Evolutionary conservation across 2,113 vertebrate species (phyloP), one percentile per base, ranked within the genome.

Genomic region (Bubalus kerabau): DNA sequence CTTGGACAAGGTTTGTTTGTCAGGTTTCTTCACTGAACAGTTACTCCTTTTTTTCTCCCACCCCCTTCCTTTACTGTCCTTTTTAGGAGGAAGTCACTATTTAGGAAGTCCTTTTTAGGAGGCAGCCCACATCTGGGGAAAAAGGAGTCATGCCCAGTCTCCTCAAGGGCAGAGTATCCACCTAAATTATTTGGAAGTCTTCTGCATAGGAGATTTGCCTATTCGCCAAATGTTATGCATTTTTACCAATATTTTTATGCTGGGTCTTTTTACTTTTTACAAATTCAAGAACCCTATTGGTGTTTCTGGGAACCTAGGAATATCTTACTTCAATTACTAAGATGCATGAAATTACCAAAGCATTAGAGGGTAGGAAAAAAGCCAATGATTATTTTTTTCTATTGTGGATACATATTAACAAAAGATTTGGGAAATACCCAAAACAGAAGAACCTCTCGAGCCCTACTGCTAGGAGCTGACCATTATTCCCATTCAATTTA

Each of bases 281-380:
- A 84, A 92, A n/a, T 90, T 82, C 40, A 95, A 87, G 81, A 87
- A 62, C n/a, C 2, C 76, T 84, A 19, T 32, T 62, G 92, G 50
- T 54, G 52, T 82, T 93, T 93, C 52, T 94, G 95, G 90, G 48
- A 81, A 87, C 13, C 83, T 76, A 85, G 50, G 92, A 85, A 67
- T 94, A 92, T 91, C 93, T 76, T 92, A 86, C 87, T 96, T 94
- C 67, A 87, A 64, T 95, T 83, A 88, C 48, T 76, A 59, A 97
- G 94, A 91, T 85, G 62, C 36, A 84, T 87, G 36, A 90, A 93
- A 90, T 94, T 67, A 82, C 26, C 64, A 96, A 95, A 48, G 54
- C 60, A 48, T 95, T 92, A 50, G 52, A 96, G 54, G 26, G 24
- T 26, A 87, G 59, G 43, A 50, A 60, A 82, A 92, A 81, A 94